Evolutionary conservation across 2,888 invertebrate genomes (phyloP).

Genomic region (Ligdia adustata): DNA sequence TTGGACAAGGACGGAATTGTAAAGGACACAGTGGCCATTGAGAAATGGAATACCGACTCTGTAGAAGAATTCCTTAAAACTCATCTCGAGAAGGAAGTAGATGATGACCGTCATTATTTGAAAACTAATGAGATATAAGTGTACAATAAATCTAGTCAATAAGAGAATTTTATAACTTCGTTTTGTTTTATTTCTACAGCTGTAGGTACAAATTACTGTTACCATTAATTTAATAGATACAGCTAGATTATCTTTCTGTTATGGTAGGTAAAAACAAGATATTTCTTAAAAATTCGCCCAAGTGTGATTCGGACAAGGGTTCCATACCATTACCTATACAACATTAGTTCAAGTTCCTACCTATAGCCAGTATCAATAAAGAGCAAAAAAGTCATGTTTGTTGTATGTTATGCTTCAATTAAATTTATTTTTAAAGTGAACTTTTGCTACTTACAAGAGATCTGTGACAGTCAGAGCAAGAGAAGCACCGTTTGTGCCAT

Average conservation of each 20-base stretch:
- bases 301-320: no score
- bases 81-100: conserved; percentile 86
- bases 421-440: conserved; percentile 6
- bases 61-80: conserved; percentile 98
- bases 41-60: conserved; percentile 99
- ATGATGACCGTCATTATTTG: conserved; percentile 82
- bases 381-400: no score
- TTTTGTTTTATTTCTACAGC: conserved; percentile 6
- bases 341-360: no score
- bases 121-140: conserved; percentile 84
- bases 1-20: conserved; percentile 93
- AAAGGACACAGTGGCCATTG: conserved; percentile 95
- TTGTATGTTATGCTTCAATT: no score
- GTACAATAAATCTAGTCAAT: conserved; percentile 4
- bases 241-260: no score
- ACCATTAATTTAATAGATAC: no score
- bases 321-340: no score
- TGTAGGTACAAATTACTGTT: no score
- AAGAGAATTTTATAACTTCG: conserved; percentile 10
- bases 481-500: conserved; percentile 98
- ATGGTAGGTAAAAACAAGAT: no score
- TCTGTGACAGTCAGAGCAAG: conserved; percentile 93
- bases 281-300: no score
- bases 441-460: conserved; percentile 85
- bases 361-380: no score